These are phyloP conservation scores for Tamandua tetradactyla DNA, from an alignment of 2,797 vertebrate species.

Conservation along the genomic window DNA sequence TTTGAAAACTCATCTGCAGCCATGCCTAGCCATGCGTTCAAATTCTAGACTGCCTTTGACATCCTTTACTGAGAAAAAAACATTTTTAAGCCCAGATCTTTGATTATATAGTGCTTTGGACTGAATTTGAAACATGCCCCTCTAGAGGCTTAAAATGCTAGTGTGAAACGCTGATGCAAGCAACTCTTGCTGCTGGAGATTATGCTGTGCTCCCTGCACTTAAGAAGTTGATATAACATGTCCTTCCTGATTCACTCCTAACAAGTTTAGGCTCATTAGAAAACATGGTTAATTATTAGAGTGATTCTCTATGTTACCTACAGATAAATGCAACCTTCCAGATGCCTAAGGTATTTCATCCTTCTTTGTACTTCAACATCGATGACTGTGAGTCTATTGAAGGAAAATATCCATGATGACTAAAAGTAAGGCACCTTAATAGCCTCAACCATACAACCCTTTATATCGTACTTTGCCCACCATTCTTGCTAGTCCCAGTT, in stretches of 20 bases:
- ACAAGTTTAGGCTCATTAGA: neutral
- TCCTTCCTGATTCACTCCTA: constrained; percentile 8
- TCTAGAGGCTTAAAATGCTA: neutral
- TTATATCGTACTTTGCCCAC: neutral
- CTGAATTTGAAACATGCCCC: neutral
- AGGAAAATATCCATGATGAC: neutral
- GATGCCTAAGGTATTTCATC: neutral
- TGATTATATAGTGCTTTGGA: neutral
- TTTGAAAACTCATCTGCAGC: neutral
- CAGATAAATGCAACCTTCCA: neutral
- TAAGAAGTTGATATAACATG: neutral
- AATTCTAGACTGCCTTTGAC: neutral
- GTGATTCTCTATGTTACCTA: neutral
- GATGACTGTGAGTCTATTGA: neutral
- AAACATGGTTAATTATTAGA: neutral
- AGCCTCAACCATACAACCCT: neutral
- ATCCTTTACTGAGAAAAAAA: neutral
- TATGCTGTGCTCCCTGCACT: neutral
- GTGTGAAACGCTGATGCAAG: neutral
- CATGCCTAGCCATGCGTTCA: neutral
- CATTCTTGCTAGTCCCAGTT: neutral
- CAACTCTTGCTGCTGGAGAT: neutral
- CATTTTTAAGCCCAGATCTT: neutral
- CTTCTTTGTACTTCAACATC: neutral
- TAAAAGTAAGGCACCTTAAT: neutral